Conservation (phyloP, 1,140 invertebrate genomes). For the Hetaerina americana region DNA sequence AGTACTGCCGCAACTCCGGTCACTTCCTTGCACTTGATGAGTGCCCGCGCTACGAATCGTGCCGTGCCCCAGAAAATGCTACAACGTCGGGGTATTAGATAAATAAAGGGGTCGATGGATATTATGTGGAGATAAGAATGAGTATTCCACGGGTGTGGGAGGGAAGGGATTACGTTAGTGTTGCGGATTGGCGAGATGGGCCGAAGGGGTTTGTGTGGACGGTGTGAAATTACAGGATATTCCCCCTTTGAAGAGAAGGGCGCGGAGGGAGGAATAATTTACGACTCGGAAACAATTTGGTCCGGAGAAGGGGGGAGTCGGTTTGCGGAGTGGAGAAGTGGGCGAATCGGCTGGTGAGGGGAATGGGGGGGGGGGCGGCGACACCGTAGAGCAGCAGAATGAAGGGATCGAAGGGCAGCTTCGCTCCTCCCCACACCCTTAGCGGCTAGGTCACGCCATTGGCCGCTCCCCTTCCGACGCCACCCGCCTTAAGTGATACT, state of each 20-base stretch:
- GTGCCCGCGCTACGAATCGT: too few species aligned
- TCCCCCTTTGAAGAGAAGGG: too few species aligned
- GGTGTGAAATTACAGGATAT: neutral
- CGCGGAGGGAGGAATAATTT: neutral
- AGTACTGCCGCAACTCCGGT: too few species aligned
- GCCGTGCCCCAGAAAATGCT: too few species aligned
- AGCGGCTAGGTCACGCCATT: neutral
- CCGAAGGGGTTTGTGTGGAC: neutral
- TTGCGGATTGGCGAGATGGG: neutral
- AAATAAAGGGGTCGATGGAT: too few species aligned
- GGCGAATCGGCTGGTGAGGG: neutral
- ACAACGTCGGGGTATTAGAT: too few species aligned
- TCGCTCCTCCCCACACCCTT: neutral
- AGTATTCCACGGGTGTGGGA: too few species aligned
- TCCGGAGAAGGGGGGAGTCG: neutral
- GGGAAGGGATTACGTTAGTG: too few species aligned
- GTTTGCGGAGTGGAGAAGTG: neutral
- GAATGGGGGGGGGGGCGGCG: neutral
- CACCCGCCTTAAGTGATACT: too few species aligned
- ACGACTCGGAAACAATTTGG: neutral
- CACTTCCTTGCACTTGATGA: too few species aligned
- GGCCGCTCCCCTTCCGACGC: neutral
- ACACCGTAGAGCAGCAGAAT: too few species aligned
- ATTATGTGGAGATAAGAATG: too few species aligned
- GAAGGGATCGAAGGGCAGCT: neutral